phyloP scores from a whole-genome alignment of 2,888 invertebrate species.

The Mechanitis messenoides region DNA sequence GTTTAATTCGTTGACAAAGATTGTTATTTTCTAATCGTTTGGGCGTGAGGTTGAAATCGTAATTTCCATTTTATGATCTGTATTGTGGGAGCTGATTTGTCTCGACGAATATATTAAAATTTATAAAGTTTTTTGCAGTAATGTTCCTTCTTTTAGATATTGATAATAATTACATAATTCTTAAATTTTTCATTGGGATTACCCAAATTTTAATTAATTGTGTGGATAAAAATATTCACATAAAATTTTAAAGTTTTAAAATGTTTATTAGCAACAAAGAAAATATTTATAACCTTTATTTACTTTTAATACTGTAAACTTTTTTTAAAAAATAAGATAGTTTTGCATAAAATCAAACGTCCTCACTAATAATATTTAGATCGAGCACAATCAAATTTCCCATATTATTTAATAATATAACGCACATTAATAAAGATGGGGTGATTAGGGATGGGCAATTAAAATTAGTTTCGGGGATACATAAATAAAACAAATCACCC shows the following conservation, averaged over 20 bases:
- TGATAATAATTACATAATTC: too few relatives aligned
- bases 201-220: too few relatives aligned
- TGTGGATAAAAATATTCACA: too few relatives aligned
- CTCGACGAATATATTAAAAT: not conserved
- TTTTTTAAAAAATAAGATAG: too few relatives aligned
- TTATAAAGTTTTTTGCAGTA: not conserved
- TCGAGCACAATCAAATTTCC: conserved; percentile 12
- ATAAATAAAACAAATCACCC: conserved; percentile 20
- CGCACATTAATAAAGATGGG: conserved; percentile 31
- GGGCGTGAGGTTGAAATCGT: conserved; percentile 56
- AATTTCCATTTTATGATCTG: conserved; percentile 65
- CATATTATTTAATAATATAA: conserved; percentile 21
- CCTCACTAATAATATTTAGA: not conserved
- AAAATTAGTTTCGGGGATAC: conserved; percentile 38
- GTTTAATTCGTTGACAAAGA: conserved; percentile 74
- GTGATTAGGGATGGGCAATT: conserved; percentile 52
- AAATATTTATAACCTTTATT: too few relatives aligned
- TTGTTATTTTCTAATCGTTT: conserved; percentile 59
- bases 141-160: not conserved
- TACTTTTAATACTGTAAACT: too few relatives aligned
- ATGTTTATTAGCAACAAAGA: too few relatives aligned
- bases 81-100: conserved; percentile 56
- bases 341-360: too few relatives aligned
- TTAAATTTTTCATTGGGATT: not conserved
- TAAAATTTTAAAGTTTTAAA: too few relatives aligned